Percentiles rank a stretch among this genome's conserved stretches.
These are phyloP conservation scores for Elmis aenea DNA, from an alignment of 2,888 invertebrate genomes.

Conservation along the genomic window DNA sequence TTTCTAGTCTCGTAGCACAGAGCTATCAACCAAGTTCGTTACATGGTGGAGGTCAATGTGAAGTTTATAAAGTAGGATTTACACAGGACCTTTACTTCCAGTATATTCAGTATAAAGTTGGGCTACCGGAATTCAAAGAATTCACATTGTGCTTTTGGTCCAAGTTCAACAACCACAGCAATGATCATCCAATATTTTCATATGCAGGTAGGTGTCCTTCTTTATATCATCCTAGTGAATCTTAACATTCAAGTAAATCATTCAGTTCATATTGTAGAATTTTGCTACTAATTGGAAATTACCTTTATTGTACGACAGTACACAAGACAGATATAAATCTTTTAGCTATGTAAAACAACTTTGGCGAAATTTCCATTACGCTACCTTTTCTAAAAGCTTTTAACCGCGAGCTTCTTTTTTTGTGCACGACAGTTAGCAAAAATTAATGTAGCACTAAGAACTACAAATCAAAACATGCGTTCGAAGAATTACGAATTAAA, in stretches of 20 bases:
- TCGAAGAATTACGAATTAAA: too few relatives aligned
- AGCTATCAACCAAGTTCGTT: constrained; percentile 24
- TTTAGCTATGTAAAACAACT: too few relatives aligned
- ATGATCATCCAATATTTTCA: constrained; percentile 77
- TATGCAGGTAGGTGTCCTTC: constrained; percentile 66
- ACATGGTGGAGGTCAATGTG: constrained; percentile 45
- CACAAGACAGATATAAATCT: too few relatives aligned
- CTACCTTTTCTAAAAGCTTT: too few relatives aligned
- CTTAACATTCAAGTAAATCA: neutral
- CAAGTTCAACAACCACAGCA: constrained; percentile 75
- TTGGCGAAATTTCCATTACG: too few relatives aligned
- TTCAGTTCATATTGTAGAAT: constrained; percentile 2
- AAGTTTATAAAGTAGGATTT: constrained; percentile 54
- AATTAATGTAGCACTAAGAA: too few relatives aligned
- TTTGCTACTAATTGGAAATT: constrained; percentile 3
- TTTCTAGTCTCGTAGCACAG: constrained; percentile 21
- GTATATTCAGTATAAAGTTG: constrained; percentile 68
- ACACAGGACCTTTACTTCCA: constrained; percentile 59
- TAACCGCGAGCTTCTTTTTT: too few relatives aligned
- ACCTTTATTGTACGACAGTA: constrained; percentile 1
- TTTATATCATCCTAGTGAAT: too few relatives aligned
- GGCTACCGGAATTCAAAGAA: constrained; percentile 71
- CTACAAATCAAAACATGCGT: too few relatives aligned
- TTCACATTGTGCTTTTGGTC: constrained; percentile 81
- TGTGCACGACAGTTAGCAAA: too few relatives aligned